Conservation (phyloP, 2,888 invertebrate species). For the Calliphora vomitoria region DNA sequence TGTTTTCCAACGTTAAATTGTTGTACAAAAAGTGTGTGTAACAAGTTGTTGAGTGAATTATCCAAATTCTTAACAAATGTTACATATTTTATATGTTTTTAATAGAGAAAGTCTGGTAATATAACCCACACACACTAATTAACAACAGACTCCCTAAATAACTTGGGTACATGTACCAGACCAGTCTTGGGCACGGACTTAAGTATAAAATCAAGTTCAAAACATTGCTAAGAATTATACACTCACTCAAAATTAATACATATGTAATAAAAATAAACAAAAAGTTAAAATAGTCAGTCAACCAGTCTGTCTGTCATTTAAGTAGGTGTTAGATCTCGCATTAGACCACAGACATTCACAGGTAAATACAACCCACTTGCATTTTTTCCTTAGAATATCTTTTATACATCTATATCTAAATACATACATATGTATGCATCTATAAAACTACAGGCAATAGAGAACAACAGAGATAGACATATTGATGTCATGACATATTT, state of each 20-base stretch:
- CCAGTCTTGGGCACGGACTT: constrained; percentile 13
- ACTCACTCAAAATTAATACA: neutral
- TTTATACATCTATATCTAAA: neutral
- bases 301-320: constrained; percentile 8
- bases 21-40: neutral
- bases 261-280: too few species aligned
- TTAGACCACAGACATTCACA: constrained; percentile 10
- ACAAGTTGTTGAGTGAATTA: constrained; percentile 35
- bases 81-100: constrained; percentile 1
- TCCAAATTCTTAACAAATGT: constrained; percentile 34
- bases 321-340: constrained; percentile 44
- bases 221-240: constrained; percentile 13
- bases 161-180: constrained; percentile 19
- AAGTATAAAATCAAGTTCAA: constrained; percentile 14
- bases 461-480: constrained; percentile 9
- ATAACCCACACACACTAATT: constrained; percentile 45
- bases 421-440: too few species aligned
- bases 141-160: constrained; percentile 36
- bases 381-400: constrained; percentile 36
- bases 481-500: constrained; percentile 61
- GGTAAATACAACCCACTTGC: constrained; percentile 38
- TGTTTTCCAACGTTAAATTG: neutral
- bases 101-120: constrained; percentile 48
- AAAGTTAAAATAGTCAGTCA: neutral
- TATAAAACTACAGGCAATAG: neutral